Base-by-base conservation (phyloP, 2,888 invertebrate genomes). In the Trichopoda pennipes region DNA sequence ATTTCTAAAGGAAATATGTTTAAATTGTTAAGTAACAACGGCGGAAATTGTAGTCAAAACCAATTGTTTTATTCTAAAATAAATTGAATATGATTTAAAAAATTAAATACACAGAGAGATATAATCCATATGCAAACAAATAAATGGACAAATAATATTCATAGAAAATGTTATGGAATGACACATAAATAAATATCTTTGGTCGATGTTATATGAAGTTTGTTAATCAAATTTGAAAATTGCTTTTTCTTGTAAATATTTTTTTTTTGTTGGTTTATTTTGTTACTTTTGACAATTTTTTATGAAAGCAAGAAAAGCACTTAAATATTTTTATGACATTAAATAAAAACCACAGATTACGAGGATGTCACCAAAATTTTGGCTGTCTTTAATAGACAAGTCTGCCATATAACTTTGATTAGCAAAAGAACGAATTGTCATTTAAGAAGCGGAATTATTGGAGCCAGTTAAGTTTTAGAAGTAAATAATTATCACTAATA, bases 1-100 rank as follows among this genome's bases (percentile, higher is more conserved):
- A 49, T 64, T 68, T 77, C 64, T 72, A 69, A 51, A 69, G 81
- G 81, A 81, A 77, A 81, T 81, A 74, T 64, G 77, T 74, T 77
- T 81, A 69, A 81, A 74, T 77, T 81, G 77, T 74, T 77, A 38
- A 74, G 77, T 77, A 77, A 77, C 63, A 77, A 53, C 51, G 69
- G 53, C 77, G 81, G 81, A 81, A 81, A 81, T 81, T 69, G 69
- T 74, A 77, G 77, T 81, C 81, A 81, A 81, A 81, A 81, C 69
- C 77, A 73, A 77, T 81, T 81, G 77, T 72, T 78, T 78, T 64
- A 44, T 32, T 64, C 38, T 51, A 51, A 66, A 60, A 51, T 35
- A 58, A 78, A 78, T 72, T 58, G 70, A 56, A 58, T 47, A 32
- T 38, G 55, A 58, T 66, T 17, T 21, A 12, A 49, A 19, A 49